phyloP scores from a whole-genome alignment of 2,888 invertebrate genomes.

The Aspidiotus destructor region DNA sequence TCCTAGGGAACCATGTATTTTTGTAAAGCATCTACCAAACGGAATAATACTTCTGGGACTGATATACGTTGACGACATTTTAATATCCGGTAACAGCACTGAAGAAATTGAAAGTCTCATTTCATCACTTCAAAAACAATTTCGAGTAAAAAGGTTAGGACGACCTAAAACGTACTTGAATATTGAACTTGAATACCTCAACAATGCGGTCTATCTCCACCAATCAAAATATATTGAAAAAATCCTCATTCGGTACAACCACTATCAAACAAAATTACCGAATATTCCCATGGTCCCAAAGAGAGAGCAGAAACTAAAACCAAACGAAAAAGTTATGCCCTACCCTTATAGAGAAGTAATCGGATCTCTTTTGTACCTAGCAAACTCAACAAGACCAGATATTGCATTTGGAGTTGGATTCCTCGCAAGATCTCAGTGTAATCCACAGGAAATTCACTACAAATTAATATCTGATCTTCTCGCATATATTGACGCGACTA shows the following conservation, averaged over 20 bases:
- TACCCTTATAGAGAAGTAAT: neutral
- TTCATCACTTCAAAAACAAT: too few relatives aligned
- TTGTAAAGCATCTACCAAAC: neutral
- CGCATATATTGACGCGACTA: neutral
- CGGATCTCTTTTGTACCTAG: conserved; percentile 39
- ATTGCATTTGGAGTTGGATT: conserved; percentile 39
- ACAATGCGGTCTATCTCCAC: neutral
- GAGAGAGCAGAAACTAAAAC: neutral
- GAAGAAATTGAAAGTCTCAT: neutral
- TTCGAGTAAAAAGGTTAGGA: neutral
- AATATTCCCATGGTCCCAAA: neutral
- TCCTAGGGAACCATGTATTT: conserved; percentile 4
- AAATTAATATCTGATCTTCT: conserved; percentile 21
- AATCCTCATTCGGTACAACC: neutral
- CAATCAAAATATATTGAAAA: conserved; percentile 29
- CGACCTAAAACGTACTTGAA: neutral
- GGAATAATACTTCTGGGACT: neutral
- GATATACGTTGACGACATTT: neutral
- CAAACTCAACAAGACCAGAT: conserved; percentile 34
- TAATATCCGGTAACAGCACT: neutral
- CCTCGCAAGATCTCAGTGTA: conserved; percentile 36
- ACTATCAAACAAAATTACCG: neutral
- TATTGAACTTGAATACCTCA: neutral
- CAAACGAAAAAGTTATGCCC: neutral
- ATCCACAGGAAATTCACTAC: conserved; percentile 38